Evolutionary conservation across 2,113 vertebrate genomes (phyloP).

Genomic region (Carassius gibelio): DNA sequence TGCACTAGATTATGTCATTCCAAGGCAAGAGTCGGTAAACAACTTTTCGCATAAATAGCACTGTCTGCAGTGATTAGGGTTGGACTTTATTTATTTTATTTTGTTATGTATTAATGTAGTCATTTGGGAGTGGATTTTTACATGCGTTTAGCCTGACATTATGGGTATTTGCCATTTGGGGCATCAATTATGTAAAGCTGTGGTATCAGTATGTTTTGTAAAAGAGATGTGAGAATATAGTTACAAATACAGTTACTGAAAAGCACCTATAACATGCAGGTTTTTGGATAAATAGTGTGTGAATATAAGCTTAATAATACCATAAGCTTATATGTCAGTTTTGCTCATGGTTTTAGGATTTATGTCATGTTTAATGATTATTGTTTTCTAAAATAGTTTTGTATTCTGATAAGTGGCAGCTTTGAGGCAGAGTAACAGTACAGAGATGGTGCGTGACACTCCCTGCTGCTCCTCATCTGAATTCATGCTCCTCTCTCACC

Average conservation of each 20-base stretch:
- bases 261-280: conserved; percentile 37
- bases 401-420: not conserved
- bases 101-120: not conserved
- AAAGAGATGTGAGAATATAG: not conserved
- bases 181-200: not conserved
- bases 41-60: not conserved
- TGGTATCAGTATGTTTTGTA: not conserved
- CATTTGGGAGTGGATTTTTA: not conserved
- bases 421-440: conserved; percentile 26
- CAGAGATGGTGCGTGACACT: conserved; percentile 11
- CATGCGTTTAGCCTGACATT: not conserved
- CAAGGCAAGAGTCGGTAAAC: not conserved
- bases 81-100: not conserved
- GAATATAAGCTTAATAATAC: too few relatives aligned
- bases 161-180: not conserved
- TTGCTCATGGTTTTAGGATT: not conserved
- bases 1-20: not conserved
- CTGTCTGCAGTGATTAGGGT: not conserved
- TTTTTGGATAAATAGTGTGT: conserved; percentile 25
- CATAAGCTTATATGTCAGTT: not conserved
- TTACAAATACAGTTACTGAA: conserved; percentile 12
- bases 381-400: not conserved
- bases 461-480: conserved; percentile 36
- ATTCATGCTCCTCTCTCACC: conserved; percentile 34
- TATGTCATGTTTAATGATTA: not conserved